Percentiles rank a stretch among this genome's conserved stretches.
Conservation (phyloP, 2,113 vertebrate genomes). For the Geothlypis trichas region DNA sequence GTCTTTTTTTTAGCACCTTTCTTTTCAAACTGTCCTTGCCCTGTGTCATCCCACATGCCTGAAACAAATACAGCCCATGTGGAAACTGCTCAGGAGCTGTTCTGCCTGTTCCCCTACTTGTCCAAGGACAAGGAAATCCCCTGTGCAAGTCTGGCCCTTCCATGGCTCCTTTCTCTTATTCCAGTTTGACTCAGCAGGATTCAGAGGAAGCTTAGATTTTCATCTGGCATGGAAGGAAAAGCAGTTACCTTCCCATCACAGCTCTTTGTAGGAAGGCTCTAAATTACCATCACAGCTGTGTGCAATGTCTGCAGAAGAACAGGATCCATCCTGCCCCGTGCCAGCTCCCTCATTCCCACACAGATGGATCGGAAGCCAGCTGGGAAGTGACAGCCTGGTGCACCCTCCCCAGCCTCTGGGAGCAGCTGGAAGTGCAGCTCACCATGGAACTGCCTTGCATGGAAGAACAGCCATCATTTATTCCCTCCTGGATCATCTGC, state of each 20-base stretch:
- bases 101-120: not conserved
- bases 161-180: not conserved
- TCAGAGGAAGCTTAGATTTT: slow-evolving; percentile 27
- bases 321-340: not conserved
- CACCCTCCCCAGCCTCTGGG: not conserved
- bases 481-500: not conserved
- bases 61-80: not conserved
- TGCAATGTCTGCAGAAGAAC: not conserved
- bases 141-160: not conserved
- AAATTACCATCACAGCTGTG: slow-evolving; percentile 12
- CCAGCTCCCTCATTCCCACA: not conserved
- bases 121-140: slow-evolving; percentile 40
- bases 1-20: not conserved
- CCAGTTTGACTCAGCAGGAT: slow-evolving; percentile 48
- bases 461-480: not conserved
- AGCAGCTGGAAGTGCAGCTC: not conserved
- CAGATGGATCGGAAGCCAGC: not conserved
- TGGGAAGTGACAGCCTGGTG: not conserved
- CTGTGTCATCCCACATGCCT: not conserved
- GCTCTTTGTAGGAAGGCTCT: not conserved
- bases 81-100: not conserved
- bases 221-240: slow-evolving; percentile 18
- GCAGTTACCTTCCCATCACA: not conserved
- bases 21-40: not conserved
- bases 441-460: not conserved